Percentiles rank a stretch among this genome's conserved stretches.
phyloP scores from a whole-genome alignment of 2,113 vertebrate genomes.

The Candoia aspera region DNA sequence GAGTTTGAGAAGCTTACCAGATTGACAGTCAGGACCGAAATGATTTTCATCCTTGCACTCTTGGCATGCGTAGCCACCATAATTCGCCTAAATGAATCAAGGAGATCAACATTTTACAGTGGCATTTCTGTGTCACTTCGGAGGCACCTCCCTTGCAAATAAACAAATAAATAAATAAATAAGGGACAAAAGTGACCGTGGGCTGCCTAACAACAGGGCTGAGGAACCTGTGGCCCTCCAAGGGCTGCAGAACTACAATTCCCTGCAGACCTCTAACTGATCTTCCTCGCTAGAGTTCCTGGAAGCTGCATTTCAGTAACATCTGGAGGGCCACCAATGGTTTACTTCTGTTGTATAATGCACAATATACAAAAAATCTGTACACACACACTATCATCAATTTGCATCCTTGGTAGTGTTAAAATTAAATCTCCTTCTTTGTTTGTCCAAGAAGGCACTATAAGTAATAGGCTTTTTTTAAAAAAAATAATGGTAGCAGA shows the following conservation, averaged over 20 bases:
- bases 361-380: background rate
- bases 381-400: background rate
- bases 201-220: background rate
- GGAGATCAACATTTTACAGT: slow-evolving; percentile 7
- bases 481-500: background rate
- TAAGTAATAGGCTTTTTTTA: background rate
- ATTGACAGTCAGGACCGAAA: slow-evolving; percentile 83
- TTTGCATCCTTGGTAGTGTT: background rate
- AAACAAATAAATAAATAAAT: background rate
- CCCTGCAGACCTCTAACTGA: background rate
- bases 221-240: background rate
- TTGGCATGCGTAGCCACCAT: slow-evolving; percentile 86
- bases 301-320: background rate
- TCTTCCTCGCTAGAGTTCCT: background rate
- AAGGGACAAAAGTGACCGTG: background rate
- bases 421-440: background rate
- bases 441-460: background rate
- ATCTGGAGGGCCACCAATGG: background rate
- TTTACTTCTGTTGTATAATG: background rate
- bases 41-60: slow-evolving; percentile 76
- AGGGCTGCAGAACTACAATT: background rate
- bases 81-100: slow-evolving; percentile 77
- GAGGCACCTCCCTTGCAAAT: background rate
- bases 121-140: background rate
- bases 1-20: slow-evolving; percentile 72